Evolutionary conservation across 2,113 vertebrate species (phyloP).

Genomic region (Lepisosteus osseus): DNA sequence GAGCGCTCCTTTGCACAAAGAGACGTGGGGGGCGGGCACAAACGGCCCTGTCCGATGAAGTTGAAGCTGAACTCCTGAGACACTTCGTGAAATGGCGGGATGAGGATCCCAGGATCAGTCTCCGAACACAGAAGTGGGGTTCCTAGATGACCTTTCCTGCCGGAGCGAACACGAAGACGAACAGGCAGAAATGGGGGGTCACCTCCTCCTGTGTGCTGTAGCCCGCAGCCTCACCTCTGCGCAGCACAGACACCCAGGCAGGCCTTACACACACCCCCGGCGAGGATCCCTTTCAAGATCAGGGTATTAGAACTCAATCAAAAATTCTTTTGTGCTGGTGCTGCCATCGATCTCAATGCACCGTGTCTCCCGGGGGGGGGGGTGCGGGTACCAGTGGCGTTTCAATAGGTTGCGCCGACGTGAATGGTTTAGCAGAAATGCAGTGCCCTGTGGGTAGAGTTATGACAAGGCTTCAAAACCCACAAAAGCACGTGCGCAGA

Average conservation of each 20-base stretch:
- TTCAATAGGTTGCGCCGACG: constrained; percentile 19
- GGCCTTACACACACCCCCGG: constrained; percentile 37
- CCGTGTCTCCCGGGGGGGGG: constrained; percentile 15
- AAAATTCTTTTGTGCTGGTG: constrained; percentile 66
- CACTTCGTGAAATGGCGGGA: too few species aligned
- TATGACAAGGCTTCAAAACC: constrained; percentile 64
- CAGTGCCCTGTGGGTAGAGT: constrained; percentile 46
- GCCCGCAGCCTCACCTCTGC: constrained; percentile 9
- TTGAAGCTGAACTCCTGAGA: too few species aligned
- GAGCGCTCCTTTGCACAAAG: too few species aligned
- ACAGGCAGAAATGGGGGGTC: neutral
- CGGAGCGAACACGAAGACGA: neutral
- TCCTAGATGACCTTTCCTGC: too few species aligned
- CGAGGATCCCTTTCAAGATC: constrained; percentile 57
- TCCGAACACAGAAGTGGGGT: too few species aligned
- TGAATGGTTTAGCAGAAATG: constrained; percentile 26
- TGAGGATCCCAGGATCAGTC: too few species aligned
- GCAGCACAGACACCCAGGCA: constrained; percentile 32
- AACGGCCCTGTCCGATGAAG: too few species aligned
- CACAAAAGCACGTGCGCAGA: constrained; percentile 66
- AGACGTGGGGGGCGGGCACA: too few species aligned
- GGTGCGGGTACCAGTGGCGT: constrained; percentile 15
- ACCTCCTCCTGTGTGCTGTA: neutral
- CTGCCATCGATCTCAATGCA: constrained; percentile 47
- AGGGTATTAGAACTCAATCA: constrained; percentile 66